These are phyloP conservation scores for Calonectris borealis DNA, from an alignment of 2,113 vertebrate genomes.

Conservation along the genomic window DNA sequence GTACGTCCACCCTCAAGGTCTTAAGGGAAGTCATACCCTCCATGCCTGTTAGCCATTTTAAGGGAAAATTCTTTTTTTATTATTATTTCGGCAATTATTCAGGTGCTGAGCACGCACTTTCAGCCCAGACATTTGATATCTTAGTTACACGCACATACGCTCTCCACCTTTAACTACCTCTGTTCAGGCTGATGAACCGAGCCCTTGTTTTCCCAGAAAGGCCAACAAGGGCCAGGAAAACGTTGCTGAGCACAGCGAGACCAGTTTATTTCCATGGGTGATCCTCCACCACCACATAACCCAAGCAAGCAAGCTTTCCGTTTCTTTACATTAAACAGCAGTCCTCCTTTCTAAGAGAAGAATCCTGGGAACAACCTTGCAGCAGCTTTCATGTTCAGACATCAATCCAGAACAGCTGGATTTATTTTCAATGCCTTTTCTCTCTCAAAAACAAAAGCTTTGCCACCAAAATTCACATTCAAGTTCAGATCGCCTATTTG, in stretches of 20 bases:
- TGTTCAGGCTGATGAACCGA: conserved; percentile 18
- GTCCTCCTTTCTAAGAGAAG: conserved; percentile 4
- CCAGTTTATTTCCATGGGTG: background rate
- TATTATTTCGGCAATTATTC: conserved; percentile 14
- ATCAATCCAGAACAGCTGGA: background rate
- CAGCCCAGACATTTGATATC: conserved; percentile 7
- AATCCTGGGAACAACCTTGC: conserved; percentile 33
- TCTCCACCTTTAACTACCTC: conserved; percentile 21
- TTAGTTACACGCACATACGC: background rate
- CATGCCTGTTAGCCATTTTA: background rate
- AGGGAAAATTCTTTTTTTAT: background rate
- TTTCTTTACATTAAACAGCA: background rate
- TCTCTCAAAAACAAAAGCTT: conserved; percentile 18
- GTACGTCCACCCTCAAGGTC: background rate
- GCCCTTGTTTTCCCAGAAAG: background rate
- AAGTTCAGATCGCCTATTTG: conserved; percentile 38
- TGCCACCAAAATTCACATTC: conserved; percentile 65
- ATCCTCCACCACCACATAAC: conserved; percentile 31
- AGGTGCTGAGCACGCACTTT: conserved; percentile 32
- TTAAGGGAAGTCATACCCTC: conserved; percentile 3
- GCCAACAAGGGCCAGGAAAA: background rate
- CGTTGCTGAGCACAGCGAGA: background rate
- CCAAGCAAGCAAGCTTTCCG: conserved; percentile 29
- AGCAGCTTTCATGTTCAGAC: background rate
- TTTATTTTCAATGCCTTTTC: background rate